phyloP scores from a whole-genome alignment of 2,888 invertebrate genomes.

The Pristionchus arcanus region DNA sequence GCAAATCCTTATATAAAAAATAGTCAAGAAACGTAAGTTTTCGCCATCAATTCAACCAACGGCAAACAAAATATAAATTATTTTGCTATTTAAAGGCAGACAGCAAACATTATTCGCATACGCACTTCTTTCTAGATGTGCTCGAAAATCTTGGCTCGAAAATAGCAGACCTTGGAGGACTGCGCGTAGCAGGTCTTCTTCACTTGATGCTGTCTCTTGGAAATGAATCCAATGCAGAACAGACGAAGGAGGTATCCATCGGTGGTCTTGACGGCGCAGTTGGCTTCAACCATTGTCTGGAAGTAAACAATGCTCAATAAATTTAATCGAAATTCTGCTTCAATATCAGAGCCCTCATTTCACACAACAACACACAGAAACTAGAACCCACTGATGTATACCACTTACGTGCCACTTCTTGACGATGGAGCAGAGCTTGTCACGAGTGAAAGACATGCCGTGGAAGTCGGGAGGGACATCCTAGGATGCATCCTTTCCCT shows the following conservation, averaged over 20 bases:
- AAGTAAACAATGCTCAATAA: slow-evolving; percentile 47
- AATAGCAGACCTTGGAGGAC: slow-evolving; percentile 94
- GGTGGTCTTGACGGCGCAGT: slow-evolving; percentile 97
- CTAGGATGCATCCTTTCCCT: slow-evolving; percentile 91
- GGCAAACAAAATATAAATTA: slow-evolving; percentile 30
- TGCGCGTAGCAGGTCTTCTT: slow-evolving; percentile 99
- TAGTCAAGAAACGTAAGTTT: background rate
- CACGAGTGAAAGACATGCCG: slow-evolving; percentile 99
- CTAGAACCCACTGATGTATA: slow-evolving; percentile 32
- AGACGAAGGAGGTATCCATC: slow-evolving; percentile 96
- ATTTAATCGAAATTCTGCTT: background rate
- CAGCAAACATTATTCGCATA: background rate
- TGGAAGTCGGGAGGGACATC: slow-evolving; percentile 99
- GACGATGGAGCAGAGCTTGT: slow-evolving; percentile 98
- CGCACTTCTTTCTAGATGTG: slow-evolving; percentile 92
- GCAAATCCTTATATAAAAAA: background rate
- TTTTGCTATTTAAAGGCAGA: slow-evolving; percentile 42
- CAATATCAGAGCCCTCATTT: too few species aligned
- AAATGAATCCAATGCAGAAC: slow-evolving; percentile 99
- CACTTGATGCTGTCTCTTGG: slow-evolving; percentile 91
- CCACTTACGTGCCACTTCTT: slow-evolving; percentile 92
- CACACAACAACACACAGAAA: background rate
- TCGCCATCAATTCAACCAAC: slow-evolving; percentile 8
- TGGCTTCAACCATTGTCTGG: slow-evolving; percentile 96
- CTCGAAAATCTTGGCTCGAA: slow-evolving; percentile 98